Conservation (phyloP, 2,888 invertebrate species). For the Antheraea assamensis region DNA sequence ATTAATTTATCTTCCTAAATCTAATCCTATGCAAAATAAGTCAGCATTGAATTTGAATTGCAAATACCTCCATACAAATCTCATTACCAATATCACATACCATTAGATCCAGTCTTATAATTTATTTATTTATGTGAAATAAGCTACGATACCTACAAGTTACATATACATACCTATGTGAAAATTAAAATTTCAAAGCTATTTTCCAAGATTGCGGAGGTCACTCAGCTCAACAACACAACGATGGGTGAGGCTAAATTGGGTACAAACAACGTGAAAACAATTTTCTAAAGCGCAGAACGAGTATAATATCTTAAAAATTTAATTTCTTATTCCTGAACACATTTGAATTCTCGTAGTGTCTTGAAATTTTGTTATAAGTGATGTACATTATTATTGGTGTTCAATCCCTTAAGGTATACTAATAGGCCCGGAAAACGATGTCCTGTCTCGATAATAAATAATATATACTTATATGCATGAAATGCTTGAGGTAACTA, state of each 20-base stretch:
- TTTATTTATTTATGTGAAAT: background rate
- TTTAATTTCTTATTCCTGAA: slow-evolving; percentile 37
- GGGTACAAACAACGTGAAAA: slow-evolving; percentile 31
- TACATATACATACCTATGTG: background rate
- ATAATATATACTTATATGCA: no score
- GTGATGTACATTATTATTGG: background rate
- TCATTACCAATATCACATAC: background rate
- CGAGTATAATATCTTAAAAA: slow-evolving; percentile 44
- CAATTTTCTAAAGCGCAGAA: slow-evolving; percentile 43
- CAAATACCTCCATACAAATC: background rate
- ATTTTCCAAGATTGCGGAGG: slow-evolving; percentile 39
- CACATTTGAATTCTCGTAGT: background rate
- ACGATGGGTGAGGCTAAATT: slow-evolving; percentile 29
- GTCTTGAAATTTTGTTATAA: background rate
- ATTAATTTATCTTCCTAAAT: background rate
- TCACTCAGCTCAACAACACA: slow-evolving; percentile 31
- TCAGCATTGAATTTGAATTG: background rate
- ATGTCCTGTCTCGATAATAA: no score
- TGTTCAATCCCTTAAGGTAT: background rate
- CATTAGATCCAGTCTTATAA: background rate
- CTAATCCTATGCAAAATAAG: background rate
- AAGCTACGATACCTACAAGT: no score
- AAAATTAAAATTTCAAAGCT: slow-evolving; percentile 34
- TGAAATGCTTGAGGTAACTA: no score
- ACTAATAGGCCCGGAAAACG: no score